Conservation (phyloP, 2,113 vertebrate genomes). For the Tichodroma muraria region DNA sequence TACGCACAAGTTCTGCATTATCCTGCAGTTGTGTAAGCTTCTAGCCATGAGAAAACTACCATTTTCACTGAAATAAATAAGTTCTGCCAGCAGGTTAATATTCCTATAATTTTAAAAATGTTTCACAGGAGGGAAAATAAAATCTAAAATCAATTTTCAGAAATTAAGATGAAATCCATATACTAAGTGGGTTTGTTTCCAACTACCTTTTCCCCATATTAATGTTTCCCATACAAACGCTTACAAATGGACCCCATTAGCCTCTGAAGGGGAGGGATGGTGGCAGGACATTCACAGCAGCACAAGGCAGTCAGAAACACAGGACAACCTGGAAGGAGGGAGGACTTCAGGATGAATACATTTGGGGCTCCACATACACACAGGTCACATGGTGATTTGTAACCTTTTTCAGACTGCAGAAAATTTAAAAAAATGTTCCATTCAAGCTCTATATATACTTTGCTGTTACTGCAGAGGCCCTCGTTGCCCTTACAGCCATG, state of each 20-base stretch:
- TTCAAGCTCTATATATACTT: background rate
- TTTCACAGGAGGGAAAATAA: background rate
- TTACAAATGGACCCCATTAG: background rate
- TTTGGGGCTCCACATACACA: background rate
- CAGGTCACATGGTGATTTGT: background rate
- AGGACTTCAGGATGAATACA: background rate
- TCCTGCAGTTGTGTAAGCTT: background rate
- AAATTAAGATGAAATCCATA: background rate
- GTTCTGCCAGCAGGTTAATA: background rate
- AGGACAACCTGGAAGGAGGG: background rate
- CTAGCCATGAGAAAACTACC: background rate
- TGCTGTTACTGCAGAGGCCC: background rate
- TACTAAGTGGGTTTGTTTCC: background rate
- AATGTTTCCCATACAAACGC: background rate
- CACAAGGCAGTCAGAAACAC: background rate
- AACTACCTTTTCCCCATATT: background rate
- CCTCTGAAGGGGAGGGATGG: background rate
- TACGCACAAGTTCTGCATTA: background rate
- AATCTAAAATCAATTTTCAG: background rate
- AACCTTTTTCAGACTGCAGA: background rate
- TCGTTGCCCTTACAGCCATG: background rate
- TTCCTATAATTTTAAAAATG: background rate
- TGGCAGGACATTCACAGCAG: background rate
- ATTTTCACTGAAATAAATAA: background rate
- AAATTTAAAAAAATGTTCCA: background rate